Percentiles rank a stretch among this genome's conserved stretches.
phyloP scores from a whole-genome alignment of 2,113 vertebrate species.

The Falcunculus frontatus region DNA sequence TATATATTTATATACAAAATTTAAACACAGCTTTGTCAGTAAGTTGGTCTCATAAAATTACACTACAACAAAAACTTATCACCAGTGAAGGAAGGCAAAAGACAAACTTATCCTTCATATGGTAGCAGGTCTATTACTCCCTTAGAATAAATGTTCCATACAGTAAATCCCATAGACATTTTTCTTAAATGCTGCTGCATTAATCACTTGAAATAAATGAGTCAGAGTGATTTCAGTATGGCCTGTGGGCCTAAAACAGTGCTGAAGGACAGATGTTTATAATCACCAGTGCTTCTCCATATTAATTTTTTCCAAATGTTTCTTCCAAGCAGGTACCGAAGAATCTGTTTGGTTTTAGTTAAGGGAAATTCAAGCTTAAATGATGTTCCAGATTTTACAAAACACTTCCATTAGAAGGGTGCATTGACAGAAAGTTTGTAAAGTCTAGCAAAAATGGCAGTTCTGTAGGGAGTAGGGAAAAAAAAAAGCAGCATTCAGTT shows the following conservation, averaged over 20 bases:
- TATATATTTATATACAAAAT: not conserved
- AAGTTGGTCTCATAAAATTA: not conserved
- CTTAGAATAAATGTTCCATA: not conserved
- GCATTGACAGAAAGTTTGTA: not conserved
- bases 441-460: not conserved
- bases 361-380: not conserved
- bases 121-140: constrained; percentile 10
- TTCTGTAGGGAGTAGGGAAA: not conserved
- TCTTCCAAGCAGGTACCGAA: not conserved
- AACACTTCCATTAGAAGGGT: not conserved
- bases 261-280: constrained; percentile 15
- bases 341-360: not conserved
- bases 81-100: not conserved
- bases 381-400: not conserved
- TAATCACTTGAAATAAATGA: constrained; percentile 2
- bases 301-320: not conserved
- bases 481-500: not conserved
- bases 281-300: not conserved
- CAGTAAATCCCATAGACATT: not conserved
- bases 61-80: not conserved
- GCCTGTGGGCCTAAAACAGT: not conserved
- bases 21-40: not conserved
- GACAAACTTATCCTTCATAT: not conserved
- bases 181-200: not conserved
- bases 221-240: not conserved